Evolutionary conservation across 1,140 invertebrate species (phyloP), one percentile per base, ranked within the genome.

Genomic region (Pomacea maculata): DNA sequence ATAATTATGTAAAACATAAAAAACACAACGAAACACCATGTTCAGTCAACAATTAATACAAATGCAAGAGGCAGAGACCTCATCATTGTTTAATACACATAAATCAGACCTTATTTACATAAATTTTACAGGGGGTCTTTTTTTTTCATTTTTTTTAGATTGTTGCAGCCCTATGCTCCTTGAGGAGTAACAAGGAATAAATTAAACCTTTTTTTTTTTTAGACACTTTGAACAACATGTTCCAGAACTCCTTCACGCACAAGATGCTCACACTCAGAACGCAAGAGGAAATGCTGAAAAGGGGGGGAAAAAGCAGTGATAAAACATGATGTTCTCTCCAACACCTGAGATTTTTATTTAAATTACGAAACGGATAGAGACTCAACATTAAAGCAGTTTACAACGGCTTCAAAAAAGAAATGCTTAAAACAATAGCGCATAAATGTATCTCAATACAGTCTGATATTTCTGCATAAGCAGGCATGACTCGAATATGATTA

Each of bases 171-270:
- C 25, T 25, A 25, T 25, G 25, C 25, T 25, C 25, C 25, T 25
- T 25, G 25, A 25, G 25, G 25, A 25, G 25, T 25, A 25, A 25
- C 25, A 25, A 25, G 25, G 25, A 25, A 25, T 25, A 25, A 25
- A 25, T 25, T 25, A 25, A 25, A 25, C 25, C 25, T 75, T 45
- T 45, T 45, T 45, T 2, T 45, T 17, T 61, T 61, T 61, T 17
- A 75, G 52, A 75, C 57, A 15, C 54, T 54, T n/a, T 89, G 86
- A 2, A 90, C 87, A 78, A 90, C 88, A 76, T 98, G 97, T 89
- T 98, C 94, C 45, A 99, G 93, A 87, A 99, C 94, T 70, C 97
- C 97, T 93, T 98, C 96, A 80, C 96, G 93, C 78, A 99, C 97
- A 1, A 99, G 93, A 73, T 96, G 94, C 91, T 99, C 97, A 91